Conservation (phyloP, 2,113 vertebrate species). For the Oryzias curvinotus region DNA sequence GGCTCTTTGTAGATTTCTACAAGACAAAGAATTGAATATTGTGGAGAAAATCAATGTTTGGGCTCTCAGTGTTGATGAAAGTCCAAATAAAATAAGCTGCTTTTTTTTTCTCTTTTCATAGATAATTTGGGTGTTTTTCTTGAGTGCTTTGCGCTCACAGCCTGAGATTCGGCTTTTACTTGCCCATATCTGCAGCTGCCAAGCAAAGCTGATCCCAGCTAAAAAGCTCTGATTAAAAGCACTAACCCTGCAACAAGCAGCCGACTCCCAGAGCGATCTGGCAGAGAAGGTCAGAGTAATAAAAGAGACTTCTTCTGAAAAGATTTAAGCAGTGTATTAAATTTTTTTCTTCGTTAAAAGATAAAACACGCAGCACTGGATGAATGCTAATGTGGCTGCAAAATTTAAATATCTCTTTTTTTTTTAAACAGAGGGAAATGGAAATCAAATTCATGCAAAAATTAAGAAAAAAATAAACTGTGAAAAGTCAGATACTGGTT, state of each 20-base stretch:
- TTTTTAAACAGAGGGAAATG: no score
- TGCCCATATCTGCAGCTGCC: slow-evolving; percentile 7
- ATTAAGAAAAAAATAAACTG: no score
- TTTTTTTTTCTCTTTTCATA: background rate
- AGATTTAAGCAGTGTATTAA: background rate
- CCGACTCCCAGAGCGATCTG: background rate
- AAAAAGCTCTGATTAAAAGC: background rate
- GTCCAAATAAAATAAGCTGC: slow-evolving; percentile 9
- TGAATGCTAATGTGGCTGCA: background rate
- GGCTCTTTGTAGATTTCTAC: slow-evolving; percentile 34
- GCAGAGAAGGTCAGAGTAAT: background rate
- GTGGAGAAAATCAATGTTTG: slow-evolving; percentile 11
- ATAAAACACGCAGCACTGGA: background rate
- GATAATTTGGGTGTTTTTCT: background rate
- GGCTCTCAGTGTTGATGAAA: background rate
- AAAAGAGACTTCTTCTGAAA: background rate
- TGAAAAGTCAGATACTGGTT: no score
- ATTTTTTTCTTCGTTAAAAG: background rate
- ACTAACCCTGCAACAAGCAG: background rate
- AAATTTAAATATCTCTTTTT: background rate
- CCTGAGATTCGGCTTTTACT: slow-evolving; percentile 12
- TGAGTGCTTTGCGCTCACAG: slow-evolving; percentile 10
- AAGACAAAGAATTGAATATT: background rate
- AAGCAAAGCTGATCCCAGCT: background rate
- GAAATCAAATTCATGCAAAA: no score